Conservation (phyloP, 2,888 invertebrate species). For the Drosophila gaucha region DNA sequence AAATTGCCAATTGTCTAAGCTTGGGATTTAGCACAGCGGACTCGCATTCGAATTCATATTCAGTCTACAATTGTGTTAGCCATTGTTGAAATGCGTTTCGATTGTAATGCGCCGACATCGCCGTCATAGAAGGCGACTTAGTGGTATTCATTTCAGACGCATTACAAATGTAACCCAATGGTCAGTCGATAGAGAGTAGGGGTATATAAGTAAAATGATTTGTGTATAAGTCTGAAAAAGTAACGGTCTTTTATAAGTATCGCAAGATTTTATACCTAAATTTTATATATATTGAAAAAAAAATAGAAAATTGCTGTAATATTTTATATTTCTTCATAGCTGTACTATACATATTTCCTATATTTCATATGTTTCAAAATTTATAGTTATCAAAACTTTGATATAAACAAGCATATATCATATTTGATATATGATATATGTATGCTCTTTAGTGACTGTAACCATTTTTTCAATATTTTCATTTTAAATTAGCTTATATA, state of each 20-base stretch:
- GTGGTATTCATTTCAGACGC: constrained; percentile 60
- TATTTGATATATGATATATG: no score
- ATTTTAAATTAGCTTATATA: no score
- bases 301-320: no score
- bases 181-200: constrained; percentile 24
- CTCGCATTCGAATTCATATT: constrained; percentile 26
- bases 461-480: no score
- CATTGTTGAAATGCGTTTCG: constrained; percentile 68
- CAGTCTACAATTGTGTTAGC: constrained; percentile 40
- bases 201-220: constrained; percentile 22
- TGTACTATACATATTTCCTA: no score
- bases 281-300: background rate
- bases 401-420: no score
- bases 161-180: constrained; percentile 67
- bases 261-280: background rate
- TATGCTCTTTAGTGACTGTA: no score
- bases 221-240: constrained; percentile 13
- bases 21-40: constrained; percentile 58
- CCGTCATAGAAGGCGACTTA: constrained; percentile 50
- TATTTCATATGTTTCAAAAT: no score
- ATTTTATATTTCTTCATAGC: no score
- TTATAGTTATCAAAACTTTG: background rate
- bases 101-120: constrained; percentile 25
- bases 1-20: constrained; percentile 73
- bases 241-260: constrained; percentile 2